Conservation (phyloP, 2,113 vertebrate genomes). For the Corythornis madagascariensis region DNA sequence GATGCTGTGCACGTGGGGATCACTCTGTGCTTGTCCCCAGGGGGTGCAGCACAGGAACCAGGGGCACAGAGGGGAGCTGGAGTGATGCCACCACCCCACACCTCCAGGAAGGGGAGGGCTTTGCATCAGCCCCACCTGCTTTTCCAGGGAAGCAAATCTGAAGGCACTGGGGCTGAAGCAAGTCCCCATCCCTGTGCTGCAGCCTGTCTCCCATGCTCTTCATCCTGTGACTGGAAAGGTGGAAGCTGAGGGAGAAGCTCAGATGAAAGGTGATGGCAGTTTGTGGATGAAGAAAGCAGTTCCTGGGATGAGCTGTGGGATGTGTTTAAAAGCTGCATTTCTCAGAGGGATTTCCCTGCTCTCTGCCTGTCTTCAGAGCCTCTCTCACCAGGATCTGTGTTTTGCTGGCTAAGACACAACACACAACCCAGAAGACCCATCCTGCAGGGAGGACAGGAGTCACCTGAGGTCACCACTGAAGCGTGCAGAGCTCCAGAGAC, state of each 20-base stretch:
- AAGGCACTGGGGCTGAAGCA: neutral
- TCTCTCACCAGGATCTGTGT: neutral
- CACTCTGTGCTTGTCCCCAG: fast-evolving
- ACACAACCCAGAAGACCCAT: neutral
- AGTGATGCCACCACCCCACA: neutral
- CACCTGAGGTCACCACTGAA: neutral
- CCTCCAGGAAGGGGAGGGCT: neutral
- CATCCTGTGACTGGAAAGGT: neutral
- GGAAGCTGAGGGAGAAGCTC: neutral
- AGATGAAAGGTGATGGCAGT: neutral
- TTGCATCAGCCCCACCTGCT: fast-evolving
- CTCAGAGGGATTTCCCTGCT: neutral
- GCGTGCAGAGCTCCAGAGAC: neutral
- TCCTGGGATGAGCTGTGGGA: neutral
- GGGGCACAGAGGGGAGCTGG: neutral
- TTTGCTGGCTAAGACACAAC: neutral
- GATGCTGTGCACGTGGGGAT: neutral
- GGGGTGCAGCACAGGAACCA: neutral
- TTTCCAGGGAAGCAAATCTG: neutral
- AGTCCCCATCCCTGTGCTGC: neutral
- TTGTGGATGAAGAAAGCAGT: neutral
- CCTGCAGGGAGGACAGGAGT: neutral
- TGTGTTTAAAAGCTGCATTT: neutral
- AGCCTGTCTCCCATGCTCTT: fast-evolving
- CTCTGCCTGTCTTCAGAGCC: neutral